Conservation (phyloP, 2,113 vertebrate genomes). For the Scatophagus argus region DNA sequence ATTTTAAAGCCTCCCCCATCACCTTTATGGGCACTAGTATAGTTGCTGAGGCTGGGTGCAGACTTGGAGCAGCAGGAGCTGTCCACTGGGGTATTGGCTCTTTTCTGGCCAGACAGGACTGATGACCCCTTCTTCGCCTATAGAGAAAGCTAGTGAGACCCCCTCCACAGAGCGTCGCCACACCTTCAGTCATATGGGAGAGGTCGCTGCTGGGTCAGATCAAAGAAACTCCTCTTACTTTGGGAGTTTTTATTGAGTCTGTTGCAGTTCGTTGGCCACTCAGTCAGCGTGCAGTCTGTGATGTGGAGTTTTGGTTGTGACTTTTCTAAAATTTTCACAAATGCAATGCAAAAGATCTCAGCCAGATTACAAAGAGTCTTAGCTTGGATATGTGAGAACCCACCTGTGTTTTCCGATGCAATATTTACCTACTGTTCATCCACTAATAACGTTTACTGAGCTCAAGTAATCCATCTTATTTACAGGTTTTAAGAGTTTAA, state of each 20-base stretch:
- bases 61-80: slow-evolving; percentile 91
- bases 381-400: neutral
- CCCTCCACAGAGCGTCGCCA: slow-evolving; percentile 38
- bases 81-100: slow-evolving; percentile 85
- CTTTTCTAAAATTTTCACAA: slow-evolving; percentile 39
- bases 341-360: slow-evolving; percentile 52
- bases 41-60: slow-evolving; percentile 76
- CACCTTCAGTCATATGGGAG: slow-evolving; percentile 74
- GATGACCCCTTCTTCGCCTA: slow-evolving; percentile 84
- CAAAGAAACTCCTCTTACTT: slow-evolving; percentile 66
- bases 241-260: slow-evolving; percentile 82
- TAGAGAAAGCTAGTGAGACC: slow-evolving; percentile 63
- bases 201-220: slow-evolving; percentile 86
- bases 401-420: slow-evolving; percentile 26
- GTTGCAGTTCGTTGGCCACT: slow-evolving; percentile 70
- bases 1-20: slow-evolving; percentile 78
- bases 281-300: slow-evolving; percentile 70
- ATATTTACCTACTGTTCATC: slow-evolving; percentile 37
- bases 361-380: slow-evolving; percentile 31
- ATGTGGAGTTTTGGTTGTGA: slow-evolving; percentile 34
- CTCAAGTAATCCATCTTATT: slow-evolving; percentile 27
- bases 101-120: slow-evolving; percentile 89
- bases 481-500: neutral
- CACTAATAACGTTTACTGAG: slow-evolving; percentile 27
- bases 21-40: slow-evolving; percentile 81